Evolutionary conservation across 2,888 invertebrate genomes (phyloP).

Genomic region (Ferdinandea cuprea): DNA sequence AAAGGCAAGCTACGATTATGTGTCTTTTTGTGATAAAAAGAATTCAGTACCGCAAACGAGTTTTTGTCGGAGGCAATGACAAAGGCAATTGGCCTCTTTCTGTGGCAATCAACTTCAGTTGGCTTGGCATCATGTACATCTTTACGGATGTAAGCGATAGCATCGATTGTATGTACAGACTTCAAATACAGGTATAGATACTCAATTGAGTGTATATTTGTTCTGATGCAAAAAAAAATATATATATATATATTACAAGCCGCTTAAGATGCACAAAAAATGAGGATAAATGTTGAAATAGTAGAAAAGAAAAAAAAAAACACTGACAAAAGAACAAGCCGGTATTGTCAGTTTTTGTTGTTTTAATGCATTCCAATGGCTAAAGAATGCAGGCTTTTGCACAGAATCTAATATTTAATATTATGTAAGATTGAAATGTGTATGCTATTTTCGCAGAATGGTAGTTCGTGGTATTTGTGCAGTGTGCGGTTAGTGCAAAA

Average conservation of each 20-base stretch:
- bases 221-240: background rate
- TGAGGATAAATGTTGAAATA: background rate
- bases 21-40: background rate
- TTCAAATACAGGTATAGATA: background rate
- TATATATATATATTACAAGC: slow-evolving; percentile 27
- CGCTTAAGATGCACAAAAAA: background rate
- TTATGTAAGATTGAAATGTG: too few species aligned
- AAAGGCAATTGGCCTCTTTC: slow-evolving; percentile 42
- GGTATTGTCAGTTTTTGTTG: background rate
- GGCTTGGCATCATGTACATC: slow-evolving; percentile 1
- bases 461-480: too few species aligned
- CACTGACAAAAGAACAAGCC: background rate
- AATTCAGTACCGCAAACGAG: slow-evolving; percentile 23
- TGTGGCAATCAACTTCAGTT: slow-evolving; percentile 18
- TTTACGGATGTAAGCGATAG: slow-evolving; percentile 3
- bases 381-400: slow-evolving; percentile 3
- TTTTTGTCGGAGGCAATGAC: slow-evolving; percentile 22
- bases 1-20: background rate
- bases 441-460: too few species aligned
- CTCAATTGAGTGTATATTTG: background rate
- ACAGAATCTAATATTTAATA: background rate
- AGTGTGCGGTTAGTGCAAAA: too few species aligned
- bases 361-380: slow-evolving; percentile 6
- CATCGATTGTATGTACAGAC: background rate
- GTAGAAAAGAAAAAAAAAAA: slow-evolving; percentile 2